A percentile compares a stretch with the other conserved stretches of the same genome.
Conservation (phyloP, 1,140 invertebrate species). For the Drosophila navojoa region DNA sequence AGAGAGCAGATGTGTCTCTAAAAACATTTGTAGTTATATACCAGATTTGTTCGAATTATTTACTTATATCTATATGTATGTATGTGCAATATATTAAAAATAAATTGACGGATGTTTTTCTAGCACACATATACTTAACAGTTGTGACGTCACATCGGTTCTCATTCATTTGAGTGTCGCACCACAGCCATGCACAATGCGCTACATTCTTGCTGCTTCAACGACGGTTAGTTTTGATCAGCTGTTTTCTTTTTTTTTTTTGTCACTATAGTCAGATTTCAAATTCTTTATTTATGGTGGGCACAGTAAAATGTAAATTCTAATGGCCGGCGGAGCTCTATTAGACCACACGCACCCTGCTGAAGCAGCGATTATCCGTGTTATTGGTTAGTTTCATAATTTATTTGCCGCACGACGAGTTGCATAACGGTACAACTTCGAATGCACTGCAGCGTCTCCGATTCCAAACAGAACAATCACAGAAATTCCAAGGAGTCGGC, state of each 20-base stretch:
- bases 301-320: slow-evolving; percentile 29
- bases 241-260: slow-evolving; percentile 21
- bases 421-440: slow-evolving; percentile 38
- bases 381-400: neutral
- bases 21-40: no score
- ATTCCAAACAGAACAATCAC: slow-evolving; percentile 7
- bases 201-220: slow-evolving; percentile 12
- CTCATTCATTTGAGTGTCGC: neutral
- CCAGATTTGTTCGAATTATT: no score
- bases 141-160: slow-evolving; percentile 16
- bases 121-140: neutral
- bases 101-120: no score
- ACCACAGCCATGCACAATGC: neutral
- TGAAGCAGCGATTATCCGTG: slow-evolving; percentile 7
- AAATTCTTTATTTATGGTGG: slow-evolving; percentile 42
- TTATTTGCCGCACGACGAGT: neutral
- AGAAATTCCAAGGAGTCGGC: neutral
- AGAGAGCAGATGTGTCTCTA: neutral
- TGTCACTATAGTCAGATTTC: slow-evolving; percentile 20
- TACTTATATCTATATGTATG: no score
- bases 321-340: slow-evolving; percentile 42
- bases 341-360: slow-evolving; percentile 1
- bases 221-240: slow-evolving; percentile 21
- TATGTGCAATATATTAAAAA: no score
- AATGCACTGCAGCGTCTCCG: slow-evolving; percentile 1